A percentile compares a stretch with the other conserved stretches of the same genome.
phyloP scores from a whole-genome alignment of 2,113 vertebrate species.

The Gymnobelideus leadbeateri region DNA sequence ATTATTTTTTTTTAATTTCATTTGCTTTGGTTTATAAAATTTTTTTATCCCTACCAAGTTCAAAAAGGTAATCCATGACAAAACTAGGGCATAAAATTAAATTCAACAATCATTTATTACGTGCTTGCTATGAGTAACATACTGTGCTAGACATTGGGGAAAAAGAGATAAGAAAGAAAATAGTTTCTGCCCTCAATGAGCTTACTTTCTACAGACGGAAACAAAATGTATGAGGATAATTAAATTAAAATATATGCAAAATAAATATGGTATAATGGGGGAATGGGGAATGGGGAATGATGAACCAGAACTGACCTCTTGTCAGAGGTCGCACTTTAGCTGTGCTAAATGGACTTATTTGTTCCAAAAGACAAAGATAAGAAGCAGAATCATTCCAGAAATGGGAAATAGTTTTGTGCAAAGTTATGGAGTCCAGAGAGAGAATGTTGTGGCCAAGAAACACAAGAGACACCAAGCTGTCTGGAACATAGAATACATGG shows the following conservation, averaged over 20 bases:
- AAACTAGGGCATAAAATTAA: background rate
- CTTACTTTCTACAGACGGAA: background rate
- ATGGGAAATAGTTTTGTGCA: background rate
- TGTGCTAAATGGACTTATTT: background rate
- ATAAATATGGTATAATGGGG: background rate
- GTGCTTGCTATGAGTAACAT: background rate
- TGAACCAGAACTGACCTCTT: background rate
- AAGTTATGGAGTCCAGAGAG: too few species aligned
- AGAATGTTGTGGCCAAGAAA: too few species aligned
- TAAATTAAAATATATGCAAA: background rate
- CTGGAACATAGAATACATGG: too few species aligned
- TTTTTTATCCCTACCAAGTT: background rate
- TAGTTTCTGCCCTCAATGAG: background rate
- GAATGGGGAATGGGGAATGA: background rate
- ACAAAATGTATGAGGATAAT: background rate
- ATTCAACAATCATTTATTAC: background rate
- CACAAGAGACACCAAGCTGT: too few species aligned
- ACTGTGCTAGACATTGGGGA: background rate
- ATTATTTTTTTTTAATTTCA: background rate
- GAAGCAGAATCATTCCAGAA: background rate
- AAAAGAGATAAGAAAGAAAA: background rate
- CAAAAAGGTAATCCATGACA: background rate
- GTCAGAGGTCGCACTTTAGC: background rate
- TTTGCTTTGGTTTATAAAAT: background rate
- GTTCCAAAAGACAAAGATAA: background rate